Base-by-base conservation (phyloP, 2,113 vertebrate genomes). In the Tupaia tana region DNA sequence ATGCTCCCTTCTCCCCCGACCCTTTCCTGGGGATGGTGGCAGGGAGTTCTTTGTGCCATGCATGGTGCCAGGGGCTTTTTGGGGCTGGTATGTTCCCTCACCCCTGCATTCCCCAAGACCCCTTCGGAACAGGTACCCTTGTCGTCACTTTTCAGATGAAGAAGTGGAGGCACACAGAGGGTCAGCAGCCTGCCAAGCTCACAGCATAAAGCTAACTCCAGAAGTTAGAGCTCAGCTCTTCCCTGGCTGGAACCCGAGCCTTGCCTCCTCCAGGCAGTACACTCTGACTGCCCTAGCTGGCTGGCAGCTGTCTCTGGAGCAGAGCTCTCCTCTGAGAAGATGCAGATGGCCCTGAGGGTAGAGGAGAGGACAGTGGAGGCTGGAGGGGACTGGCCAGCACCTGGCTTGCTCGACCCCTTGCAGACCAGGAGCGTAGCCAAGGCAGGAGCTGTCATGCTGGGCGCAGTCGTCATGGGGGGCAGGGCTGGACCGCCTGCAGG, bases 1-100 rank as follows among this genome's bases (percentile, higher is more conserved):
- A 13, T 12, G 4, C 6, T 15, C 52, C 34, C 9, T 6, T 22
- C 18, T 6, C 0, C 15, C 1, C 9, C 34, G 4, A 12, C 15
- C 63, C 54, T 9, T 16, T 66, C 52, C 70, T 22, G 31, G 56
- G 19, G 61, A 52, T 12, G 18, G 25, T 4, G 66, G 52, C 6
- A 1, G 25, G 66, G 19, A 15, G 34, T 83, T 67, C 54, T 95
- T n/a, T 56, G 43, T 27, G 15, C 10, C 22, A 12, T 70, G 61
- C 12, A 13, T 4, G 20, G 64, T n/a, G 8, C 31, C 13, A 12
- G 70, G 87, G 54, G 18, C 75, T 52, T 73, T 77, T 66, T 27
- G 1, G 70, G 79, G 19, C 10, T 18, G 24, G 54, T 25, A 27
- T 43, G 6, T 56, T 31, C n/a, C 31, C 1, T 63, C 43, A 43